Percentiles rank a stretch among this genome's conserved stretches.
phyloP scores from a whole-genome alignment of 2,113 vertebrate genomes.

The Acanthochromis polyacanthus region DNA sequence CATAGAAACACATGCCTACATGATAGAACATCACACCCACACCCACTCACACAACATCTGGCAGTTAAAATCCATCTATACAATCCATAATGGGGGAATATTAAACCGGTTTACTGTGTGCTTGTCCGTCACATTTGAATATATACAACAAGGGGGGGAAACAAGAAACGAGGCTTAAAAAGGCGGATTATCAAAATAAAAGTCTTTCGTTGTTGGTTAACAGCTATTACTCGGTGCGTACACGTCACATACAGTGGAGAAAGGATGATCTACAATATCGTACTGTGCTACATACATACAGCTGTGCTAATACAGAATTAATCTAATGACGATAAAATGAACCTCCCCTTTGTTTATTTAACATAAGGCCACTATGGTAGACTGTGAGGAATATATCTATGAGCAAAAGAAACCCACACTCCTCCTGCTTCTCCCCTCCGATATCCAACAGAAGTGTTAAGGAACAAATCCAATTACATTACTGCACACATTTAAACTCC shows the following conservation, averaged over 20 bases:
- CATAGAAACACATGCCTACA: slow-evolving; percentile 82
- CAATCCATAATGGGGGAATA: slow-evolving; percentile 45
- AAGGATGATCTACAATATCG: slow-evolving; percentile 36
- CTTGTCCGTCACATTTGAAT: slow-evolving; percentile 51
- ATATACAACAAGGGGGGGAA: slow-evolving; percentile 34
- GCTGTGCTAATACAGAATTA: slow-evolving; percentile 72
- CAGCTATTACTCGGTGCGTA: slow-evolving; percentile 42
- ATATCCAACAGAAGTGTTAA: slow-evolving; percentile 38
- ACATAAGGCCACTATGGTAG: slow-evolving; percentile 87
- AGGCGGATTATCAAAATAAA: slow-evolving; percentile 73
- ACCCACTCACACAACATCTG: not conserved
- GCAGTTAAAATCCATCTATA: slow-evolving; percentile 52
- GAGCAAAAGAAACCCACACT: slow-evolving; percentile 44
- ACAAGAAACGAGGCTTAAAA: slow-evolving; percentile 56
- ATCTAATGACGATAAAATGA: slow-evolving; percentile 56
- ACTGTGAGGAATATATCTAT: slow-evolving; percentile 70
- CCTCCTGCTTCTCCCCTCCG: slow-evolving; percentile 42
- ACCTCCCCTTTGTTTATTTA: slow-evolving; percentile 73
- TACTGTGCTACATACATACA: slow-evolving; percentile 80
- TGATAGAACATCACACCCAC: slow-evolving; percentile 49
- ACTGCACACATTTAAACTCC: slow-evolving; percentile 69
- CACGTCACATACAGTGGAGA: slow-evolving; percentile 46
- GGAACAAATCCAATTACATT: slow-evolving; percentile 60
- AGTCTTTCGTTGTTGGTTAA: slow-evolving; percentile 51
- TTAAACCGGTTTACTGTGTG: slow-evolving; percentile 45